Evolutionary conservation across 2,888 invertebrate species (phyloP), one percentile per base, ranked within the genome.

Genomic region (Leptinotarsa haldemani): DNA sequence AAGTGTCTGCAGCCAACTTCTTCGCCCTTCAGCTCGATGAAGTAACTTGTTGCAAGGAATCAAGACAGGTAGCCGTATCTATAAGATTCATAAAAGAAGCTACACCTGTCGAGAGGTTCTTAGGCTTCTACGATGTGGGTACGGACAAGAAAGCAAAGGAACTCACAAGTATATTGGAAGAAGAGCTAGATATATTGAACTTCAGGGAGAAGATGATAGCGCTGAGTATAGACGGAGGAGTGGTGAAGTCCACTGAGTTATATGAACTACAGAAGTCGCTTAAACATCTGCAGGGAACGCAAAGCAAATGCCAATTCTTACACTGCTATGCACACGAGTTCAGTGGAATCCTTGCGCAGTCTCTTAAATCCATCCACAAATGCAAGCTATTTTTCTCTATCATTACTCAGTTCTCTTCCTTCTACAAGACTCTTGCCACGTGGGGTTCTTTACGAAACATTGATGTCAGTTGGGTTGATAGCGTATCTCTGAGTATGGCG

Each of bases 311-410:
- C 12, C 68, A 68, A 16, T 58, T 74, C 30, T 48, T 71, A 2
- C 74, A 74, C 46, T 71, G 68, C 48, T 74, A 74, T 18, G 74
- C 74, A 0, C 68, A 71, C 22, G 71, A 74, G 9, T 74, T 74
- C 61, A 65, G 68, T 9, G 58, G 40, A n/a, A 47, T 74, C 3
- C 46, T 74, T 1, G 70, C 71, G 9, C 71, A 74, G 46, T 64
- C 74, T 1, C 65, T 74, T n/a, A 65, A 25, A 20, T 18, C 65
- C 4, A 56, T 74, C 4, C 71, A 74, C 16, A 66, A 65, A 30
- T 74, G 74, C 65, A 71, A 71, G 46, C 20, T 74, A 15, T 74
- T 74, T 18, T 74, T 74, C 47, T 67, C 74, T 2, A 53, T 58
- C 25, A 40, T 71, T 25, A 18, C 46, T 16, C 53, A 56, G 46